These are phyloP conservation scores for Cacatua alba DNA, from an alignment of 2,113 vertebrate genomes.

Conservation along the genomic window DNA sequence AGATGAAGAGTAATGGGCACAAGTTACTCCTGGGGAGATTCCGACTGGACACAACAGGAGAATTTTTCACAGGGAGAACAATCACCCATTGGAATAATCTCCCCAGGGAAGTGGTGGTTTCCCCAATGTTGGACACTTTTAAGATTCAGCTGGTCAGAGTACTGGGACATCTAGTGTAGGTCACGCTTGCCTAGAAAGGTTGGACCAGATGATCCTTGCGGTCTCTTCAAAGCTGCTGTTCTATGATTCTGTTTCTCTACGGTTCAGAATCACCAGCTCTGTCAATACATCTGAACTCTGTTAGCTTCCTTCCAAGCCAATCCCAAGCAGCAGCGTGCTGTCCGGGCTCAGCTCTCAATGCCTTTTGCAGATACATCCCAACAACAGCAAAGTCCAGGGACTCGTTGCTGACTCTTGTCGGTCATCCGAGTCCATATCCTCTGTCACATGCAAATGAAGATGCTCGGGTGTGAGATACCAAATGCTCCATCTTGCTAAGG, in stretches of 20 bases:
- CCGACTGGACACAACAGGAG: not conserved
- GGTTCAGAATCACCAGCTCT: not conserved
- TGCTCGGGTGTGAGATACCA: not conserved
- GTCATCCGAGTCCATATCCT: not conserved
- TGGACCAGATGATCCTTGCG: not conserved
- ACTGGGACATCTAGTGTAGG: not conserved
- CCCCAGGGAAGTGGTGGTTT: not conserved
- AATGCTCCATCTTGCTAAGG: not conserved
- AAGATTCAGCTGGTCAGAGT: not conserved
- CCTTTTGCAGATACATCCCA: not conserved
- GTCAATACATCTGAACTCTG: not conserved
- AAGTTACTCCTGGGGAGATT: not conserved
- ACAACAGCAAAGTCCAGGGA: not conserved
- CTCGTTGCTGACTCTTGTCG: not conserved
- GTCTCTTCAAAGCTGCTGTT: not conserved
- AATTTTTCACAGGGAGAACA: not conserved
- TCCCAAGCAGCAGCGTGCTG: accelerated
- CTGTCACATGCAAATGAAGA: not conserved
- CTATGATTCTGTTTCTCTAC: not conserved
- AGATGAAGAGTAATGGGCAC: not conserved
- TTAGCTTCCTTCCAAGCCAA: not conserved
- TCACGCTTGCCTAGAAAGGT: not conserved
- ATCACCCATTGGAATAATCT: not conserved
- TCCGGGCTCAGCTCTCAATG: accelerated
- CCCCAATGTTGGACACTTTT: not conserved